These are phyloP conservation scores for Drosophila nikananu DNA, from an alignment of 1,140 invertebrate genomes.

Conservation along the genomic window DNA sequence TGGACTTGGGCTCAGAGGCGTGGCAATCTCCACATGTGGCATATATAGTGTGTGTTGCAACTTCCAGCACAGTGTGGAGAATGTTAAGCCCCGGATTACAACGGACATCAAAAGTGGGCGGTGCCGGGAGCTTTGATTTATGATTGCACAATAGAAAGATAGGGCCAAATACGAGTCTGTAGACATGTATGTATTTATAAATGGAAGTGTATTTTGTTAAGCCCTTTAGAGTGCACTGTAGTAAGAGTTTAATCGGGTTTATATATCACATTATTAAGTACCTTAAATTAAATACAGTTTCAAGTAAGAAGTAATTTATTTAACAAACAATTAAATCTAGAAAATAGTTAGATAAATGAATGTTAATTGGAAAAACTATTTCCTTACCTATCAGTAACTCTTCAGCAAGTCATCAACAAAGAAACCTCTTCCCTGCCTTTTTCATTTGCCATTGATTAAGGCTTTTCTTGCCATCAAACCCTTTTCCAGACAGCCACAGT, in stretches of 20 bases:
- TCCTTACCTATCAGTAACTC: neutral
- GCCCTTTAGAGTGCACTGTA: conserved; percentile 9
- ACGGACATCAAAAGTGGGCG: conserved; percentile 59
- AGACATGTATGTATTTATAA: neutral
- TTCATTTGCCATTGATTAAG: conserved; percentile 13
- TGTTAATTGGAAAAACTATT: neutral
- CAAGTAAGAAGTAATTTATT: neutral
- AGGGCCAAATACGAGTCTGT: neutral
- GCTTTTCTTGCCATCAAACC: conserved; percentile 5
- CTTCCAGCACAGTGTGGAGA: conserved; percentile 35
- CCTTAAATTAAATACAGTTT: neutral
- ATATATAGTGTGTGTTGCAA: conserved; percentile 15
- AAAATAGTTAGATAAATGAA: neutral
- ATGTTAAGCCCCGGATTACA: conserved; percentile 73
- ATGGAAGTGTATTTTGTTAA: conserved; percentile 25
- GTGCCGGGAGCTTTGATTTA: conserved; percentile 64
- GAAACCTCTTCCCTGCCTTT: neutral
- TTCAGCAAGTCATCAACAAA: neutral
- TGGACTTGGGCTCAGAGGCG: neutral
- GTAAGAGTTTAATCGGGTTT: neutral
- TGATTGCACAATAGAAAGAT: conserved; percentile 52
- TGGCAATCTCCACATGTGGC: conserved; percentile 27
- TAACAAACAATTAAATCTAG: neutral
- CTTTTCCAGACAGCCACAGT: neutral
- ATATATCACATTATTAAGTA: neutral